These are phyloP conservation scores for Aix galericulata DNA, from an alignment of 2,113 vertebrate species.

Conservation along the genomic window DNA sequence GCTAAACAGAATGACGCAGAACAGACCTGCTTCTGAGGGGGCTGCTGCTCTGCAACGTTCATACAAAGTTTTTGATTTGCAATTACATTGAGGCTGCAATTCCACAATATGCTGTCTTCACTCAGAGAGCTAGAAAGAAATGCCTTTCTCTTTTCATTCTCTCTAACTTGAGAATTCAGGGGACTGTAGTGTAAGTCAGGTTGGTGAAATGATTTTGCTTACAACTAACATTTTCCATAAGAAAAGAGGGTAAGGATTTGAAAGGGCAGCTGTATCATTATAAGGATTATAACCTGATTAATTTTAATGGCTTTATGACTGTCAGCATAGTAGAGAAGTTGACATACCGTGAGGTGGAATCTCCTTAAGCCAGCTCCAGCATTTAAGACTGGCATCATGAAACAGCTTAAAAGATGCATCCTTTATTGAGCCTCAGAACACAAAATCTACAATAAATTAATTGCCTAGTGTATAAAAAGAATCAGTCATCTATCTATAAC, in stretches of 20 bases:
- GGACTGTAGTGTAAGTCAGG: neutral
- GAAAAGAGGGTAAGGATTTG: neutral
- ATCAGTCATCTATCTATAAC: neutral
- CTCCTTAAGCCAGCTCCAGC: neutral
- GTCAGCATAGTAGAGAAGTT: neutral
- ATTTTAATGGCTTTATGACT: neutral
- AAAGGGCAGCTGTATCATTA: neutral
- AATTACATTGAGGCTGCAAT: neutral
- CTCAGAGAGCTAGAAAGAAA: neutral
- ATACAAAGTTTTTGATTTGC: neutral
- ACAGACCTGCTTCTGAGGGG: neutral
- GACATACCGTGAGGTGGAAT: neutral
- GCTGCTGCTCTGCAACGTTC: neutral
- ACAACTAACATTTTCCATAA: neutral
- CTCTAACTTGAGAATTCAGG: neutral
- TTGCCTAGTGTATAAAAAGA: neutral
- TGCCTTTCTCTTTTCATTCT: neutral
- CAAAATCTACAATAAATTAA: neutral
- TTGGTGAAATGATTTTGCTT: neutral
- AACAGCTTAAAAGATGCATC: neutral
- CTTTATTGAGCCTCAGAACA: accelerated
- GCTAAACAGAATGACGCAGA: neutral
- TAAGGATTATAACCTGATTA: neutral
- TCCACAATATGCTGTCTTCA: neutral
- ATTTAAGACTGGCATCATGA: neutral